Base-by-base conservation (phyloP, 2,113 vertebrate species). In the Lophura nycthemera region DNA sequence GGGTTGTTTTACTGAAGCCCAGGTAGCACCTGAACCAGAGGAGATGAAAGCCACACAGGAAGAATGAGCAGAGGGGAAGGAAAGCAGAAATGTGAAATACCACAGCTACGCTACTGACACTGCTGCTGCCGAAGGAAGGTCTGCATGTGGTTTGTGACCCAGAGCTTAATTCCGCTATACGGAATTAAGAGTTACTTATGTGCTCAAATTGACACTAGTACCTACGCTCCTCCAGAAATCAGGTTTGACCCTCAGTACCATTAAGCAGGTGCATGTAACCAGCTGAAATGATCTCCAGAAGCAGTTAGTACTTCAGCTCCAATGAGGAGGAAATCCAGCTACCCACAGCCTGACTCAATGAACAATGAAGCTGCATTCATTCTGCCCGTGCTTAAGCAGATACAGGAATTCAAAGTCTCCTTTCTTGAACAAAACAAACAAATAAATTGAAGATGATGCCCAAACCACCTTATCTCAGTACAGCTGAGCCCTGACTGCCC, bases 81-180 rank as follows among this genome's bases (percentile, higher is more conserved):
- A 91, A 96, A 89, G 36, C 29, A 87, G 64, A 89, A 92, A 34
- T 73, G 56, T 83, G 78, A 79, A 93, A 86, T 24, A 76, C 1
- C n/a, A 59, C 43, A 48, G 27, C 63, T 73, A 36, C 52, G 50
- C 40, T 54, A 29, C 63, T 70, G 36, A 48, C 84, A 87, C 13
- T 54, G 45, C 78, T 87, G 21, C 82, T 20, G 70, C 29, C 63
- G n/a, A 79, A 27, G 54, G 30, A 86, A 3, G 3, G 25, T 3
- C 67, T 78, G 34, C 70, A 65, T 24, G 30, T 73, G 78, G 63
- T 42, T 80, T 88, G 54, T 66, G 82, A 88, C 27, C 59, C 45
- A 40, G 16, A 59, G 32, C 34, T 92, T 40, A 75, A 82, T 65
- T 85, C 24, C 17, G 20, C 10, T 72, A 73, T 50, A 38, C 9